Percentiles rank a stretch among this genome's conserved stretches.
These are phyloP conservation scores for Sebastolobus altivelis DNA, from an alignment of 2,797 vertebrate species.

Conservation along the genomic window DNA sequence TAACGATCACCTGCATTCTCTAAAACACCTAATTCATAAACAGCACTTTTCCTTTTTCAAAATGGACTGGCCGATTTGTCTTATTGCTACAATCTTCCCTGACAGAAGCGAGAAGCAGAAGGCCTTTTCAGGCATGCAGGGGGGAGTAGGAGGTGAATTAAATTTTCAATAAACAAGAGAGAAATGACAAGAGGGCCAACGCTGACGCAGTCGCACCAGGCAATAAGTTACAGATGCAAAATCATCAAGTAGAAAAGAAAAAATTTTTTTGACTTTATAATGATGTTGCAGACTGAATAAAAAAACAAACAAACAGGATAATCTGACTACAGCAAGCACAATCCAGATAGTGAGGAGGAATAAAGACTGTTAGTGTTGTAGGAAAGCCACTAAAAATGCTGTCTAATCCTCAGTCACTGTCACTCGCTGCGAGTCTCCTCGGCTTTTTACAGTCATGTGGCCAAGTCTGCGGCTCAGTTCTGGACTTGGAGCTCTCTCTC, in stretches of 20 bases:
- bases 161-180: conserved; percentile 38
- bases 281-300: background rate
- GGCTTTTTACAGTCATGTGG: conserved; percentile 39
- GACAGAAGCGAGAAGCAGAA: conserved; percentile 25
- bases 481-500: conserved; percentile 36
- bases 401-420: conserved; percentile 53
- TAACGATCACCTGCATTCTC: conserved; percentile 22
- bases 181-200: conserved; percentile 23
- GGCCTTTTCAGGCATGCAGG: conserved; percentile 25
- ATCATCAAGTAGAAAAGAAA: conserved; percentile 10
- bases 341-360: conserved; percentile 38
- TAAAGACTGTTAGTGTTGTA: conserved; percentile 27
- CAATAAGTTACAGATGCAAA: conserved; percentile 36
- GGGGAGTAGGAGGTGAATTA: conserved; percentile 17
- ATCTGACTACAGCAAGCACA: conserved; percentile 46
- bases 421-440: conserved; percentile 37
- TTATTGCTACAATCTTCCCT: conserved; percentile 22
- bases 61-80: conserved; percentile 18
- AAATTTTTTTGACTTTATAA: conserved; percentile 12
- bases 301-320: background rate
- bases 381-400: conserved; percentile 42
- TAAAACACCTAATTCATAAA: conserved; percentile 23
- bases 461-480: conserved; percentile 50
- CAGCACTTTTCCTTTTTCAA: conserved; percentile 21
- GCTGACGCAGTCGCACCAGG: conserved; percentile 14